Conservation (phyloP, 2,888 invertebrate species). For the Cheilosia variabilis region DNA sequence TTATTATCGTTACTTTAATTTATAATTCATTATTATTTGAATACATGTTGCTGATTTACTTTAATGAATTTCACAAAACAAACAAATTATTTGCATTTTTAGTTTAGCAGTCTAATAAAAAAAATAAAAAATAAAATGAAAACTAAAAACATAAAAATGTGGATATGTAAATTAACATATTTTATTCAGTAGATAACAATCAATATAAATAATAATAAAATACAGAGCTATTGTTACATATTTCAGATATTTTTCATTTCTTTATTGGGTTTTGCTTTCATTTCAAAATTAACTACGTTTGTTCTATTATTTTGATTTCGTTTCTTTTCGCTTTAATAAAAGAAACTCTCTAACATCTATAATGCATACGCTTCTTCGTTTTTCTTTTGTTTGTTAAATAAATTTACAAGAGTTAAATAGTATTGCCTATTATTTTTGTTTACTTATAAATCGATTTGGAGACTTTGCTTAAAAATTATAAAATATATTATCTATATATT, state of each 20-base stretch:
- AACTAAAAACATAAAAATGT: conserved; percentile 45
- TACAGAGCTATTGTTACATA: conserved; percentile 63
- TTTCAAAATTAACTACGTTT: conserved; percentile 68
- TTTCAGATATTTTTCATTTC: conserved; percentile 39
- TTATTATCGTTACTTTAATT: conserved; percentile 11
- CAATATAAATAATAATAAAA: conserved; percentile 71
- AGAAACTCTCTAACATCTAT: conserved; percentile 51
- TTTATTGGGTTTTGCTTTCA: conserved; percentile 45
- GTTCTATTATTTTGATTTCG: conserved; percentile 52
- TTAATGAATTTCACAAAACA: conserved; percentile 12
- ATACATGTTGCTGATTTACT: conserved; percentile 40
- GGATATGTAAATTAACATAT: conserved; percentile 43
- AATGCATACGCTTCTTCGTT: conserved; percentile 18
- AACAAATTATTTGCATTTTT: conserved; percentile 26
- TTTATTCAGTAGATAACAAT: conserved; percentile 75
- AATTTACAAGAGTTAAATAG: conserved; percentile 66
- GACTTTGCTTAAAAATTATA: conserved; percentile 65
- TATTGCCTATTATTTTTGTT: conserved; percentile 63
- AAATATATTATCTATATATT: conserved; percentile 72
- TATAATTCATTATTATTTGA: conserved; percentile 45
- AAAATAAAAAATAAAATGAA: conserved; percentile 37
- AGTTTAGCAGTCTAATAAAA: conserved; percentile 37
- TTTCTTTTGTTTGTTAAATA: conserved; percentile 52
- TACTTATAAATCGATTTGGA: conserved; percentile 67
- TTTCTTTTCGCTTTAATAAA: conserved; percentile 27